Evolutionary conservation across 2,113 vertebrate species (phyloP).

Genomic region (Turdus rufiventris): DNA sequence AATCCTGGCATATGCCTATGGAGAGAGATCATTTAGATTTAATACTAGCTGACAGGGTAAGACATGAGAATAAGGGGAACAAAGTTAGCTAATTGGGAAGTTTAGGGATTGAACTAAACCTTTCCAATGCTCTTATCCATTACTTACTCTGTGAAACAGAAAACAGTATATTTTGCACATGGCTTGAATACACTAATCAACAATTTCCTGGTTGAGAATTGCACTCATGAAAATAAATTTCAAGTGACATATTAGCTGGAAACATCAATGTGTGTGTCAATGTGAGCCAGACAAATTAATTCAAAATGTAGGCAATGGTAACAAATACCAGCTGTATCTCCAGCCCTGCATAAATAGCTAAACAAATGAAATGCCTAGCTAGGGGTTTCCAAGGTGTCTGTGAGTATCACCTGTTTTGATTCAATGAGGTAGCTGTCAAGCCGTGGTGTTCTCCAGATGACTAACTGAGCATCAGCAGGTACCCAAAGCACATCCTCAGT

Average conservation of each 20-base stretch:
- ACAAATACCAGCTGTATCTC: neutral
- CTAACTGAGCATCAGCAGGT: neutral
- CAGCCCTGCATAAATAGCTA: neutral
- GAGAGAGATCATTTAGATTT: neutral
- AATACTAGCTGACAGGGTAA: neutral
- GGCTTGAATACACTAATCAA: neutral
- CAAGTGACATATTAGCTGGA: neutral
- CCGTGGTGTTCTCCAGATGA: neutral
- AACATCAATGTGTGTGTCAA: neutral
- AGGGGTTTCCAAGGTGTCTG: neutral
- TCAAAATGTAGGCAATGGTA: neutral
- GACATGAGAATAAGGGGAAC: neutral
- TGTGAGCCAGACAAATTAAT: neutral
- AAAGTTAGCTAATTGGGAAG: neutral
- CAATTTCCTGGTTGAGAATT: neutral
- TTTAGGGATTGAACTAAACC: neutral
- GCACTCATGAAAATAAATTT: slow-evolving; percentile 3
- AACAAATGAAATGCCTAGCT: neutral
- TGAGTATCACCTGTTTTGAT: neutral
- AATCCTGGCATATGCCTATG: neutral
- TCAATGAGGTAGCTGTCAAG: neutral
- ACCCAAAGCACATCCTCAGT: neutral
- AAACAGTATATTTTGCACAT: neutral
- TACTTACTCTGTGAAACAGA: neutral
- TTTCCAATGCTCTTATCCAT: neutral